Percentiles rank a stretch among this genome's conserved stretches.
Evolutionary conservation across 2,797 vertebrate species (phyloP).

Genomic region (Siniperca obscura): DNA sequence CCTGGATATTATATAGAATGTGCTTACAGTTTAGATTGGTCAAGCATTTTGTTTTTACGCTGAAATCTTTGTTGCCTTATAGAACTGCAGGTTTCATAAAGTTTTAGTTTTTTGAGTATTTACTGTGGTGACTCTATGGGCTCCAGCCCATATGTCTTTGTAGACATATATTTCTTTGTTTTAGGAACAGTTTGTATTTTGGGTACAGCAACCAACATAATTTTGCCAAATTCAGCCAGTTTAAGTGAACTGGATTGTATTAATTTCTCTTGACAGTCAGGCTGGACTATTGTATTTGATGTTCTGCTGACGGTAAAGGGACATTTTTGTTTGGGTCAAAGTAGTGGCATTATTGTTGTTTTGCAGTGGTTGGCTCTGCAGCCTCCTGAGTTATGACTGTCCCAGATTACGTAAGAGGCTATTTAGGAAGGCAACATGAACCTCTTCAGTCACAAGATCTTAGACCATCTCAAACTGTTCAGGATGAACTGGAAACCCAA

Average conservation of each 20-base stretch:
- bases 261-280: background rate
- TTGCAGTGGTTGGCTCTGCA: constrained; percentile 44
- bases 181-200: background rate
- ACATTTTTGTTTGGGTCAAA: constrained; percentile 3
- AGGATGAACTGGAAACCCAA: constrained; percentile 63
- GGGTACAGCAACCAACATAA: background rate
- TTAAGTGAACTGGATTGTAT: background rate
- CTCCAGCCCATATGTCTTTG: background rate
- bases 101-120: background rate
- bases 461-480: constrained; percentile 75
- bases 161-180: background rate
- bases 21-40: background rate
- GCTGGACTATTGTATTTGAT: background rate
- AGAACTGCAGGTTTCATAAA: background rate
- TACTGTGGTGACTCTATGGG: background rate
- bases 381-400: constrained; percentile 74
- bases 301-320: background rate
- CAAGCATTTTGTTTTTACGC: background rate
- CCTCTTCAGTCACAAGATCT: constrained; percentile 87
- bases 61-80: background rate
- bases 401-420: constrained; percentile 80
- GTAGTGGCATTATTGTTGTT: constrained; percentile 48
- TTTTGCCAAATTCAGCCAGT: background rate
- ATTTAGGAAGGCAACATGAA: constrained; percentile 88
- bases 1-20: background rate